phyloP scores from a whole-genome alignment of 2,888 invertebrate genomes.

The Pseudoips prasinana region DNA sequence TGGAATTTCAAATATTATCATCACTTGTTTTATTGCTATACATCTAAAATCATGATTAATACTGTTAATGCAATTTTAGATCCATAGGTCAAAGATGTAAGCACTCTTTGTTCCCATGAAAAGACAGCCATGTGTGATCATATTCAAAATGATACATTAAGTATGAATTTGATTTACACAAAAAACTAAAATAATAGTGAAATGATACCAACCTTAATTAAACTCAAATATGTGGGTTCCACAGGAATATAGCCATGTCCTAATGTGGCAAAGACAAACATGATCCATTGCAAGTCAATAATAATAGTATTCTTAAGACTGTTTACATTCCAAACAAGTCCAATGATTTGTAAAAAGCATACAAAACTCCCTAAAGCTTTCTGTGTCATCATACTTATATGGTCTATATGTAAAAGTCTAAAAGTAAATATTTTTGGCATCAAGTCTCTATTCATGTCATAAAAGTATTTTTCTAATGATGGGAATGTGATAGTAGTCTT shows the following conservation, averaged over 20 bases:
- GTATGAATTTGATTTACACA: too few relatives aligned
- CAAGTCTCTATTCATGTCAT: slow-evolving; percentile 47
- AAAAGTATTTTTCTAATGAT: slow-evolving; percentile 53
- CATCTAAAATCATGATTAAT: too few relatives aligned
- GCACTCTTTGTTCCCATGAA: too few relatives aligned
- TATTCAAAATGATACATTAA: too few relatives aligned
- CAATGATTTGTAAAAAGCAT: slow-evolving; percentile 65
- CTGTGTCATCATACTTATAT: slow-evolving; percentile 54
- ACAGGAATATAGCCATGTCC: slow-evolving; percentile 42
- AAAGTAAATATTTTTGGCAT: slow-evolving; percentile 50
- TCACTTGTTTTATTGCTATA: too few relatives aligned
- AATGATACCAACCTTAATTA: slow-evolving; percentile 58
- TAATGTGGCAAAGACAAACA: slow-evolving; percentile 57
- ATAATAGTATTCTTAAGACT: slow-evolving; percentile 56
- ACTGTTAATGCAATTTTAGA: too few relatives aligned
- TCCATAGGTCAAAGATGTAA: too few relatives aligned
- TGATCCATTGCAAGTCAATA: slow-evolving; percentile 66
- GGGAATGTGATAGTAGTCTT: slow-evolving; percentile 71
- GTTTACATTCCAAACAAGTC: slow-evolving; percentile 63
- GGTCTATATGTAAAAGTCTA: slow-evolving; percentile 43
- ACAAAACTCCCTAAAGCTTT: slow-evolving; percentile 61
- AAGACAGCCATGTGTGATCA: too few relatives aligned
- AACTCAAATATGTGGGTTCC: slow-evolving; percentile 50
- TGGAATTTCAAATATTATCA: too few relatives aligned
- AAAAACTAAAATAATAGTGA: neutral